These are phyloP conservation scores for Sceliomorpha sp. DNA, from an alignment of 2,888 invertebrate genomes.

Conservation along the genomic window DNA sequence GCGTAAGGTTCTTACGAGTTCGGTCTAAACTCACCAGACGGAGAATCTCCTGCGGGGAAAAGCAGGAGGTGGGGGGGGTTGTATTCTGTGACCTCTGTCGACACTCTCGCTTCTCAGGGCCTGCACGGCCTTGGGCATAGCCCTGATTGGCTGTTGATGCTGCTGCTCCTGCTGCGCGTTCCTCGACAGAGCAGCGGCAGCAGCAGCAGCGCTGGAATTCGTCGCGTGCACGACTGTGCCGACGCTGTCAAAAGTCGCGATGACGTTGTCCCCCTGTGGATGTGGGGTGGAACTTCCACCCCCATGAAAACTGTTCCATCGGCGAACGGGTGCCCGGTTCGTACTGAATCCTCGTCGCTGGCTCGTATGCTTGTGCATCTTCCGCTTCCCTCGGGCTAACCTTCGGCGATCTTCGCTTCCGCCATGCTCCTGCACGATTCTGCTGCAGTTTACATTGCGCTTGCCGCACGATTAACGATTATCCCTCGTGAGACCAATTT, in stretches of 20 bases:
- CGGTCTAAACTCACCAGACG: conserved; percentile 79
- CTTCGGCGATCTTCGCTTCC: too few relatives aligned
- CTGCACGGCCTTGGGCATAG: conserved; percentile 75
- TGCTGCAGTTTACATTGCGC: too few relatives aligned
- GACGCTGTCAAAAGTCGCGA: too few relatives aligned
- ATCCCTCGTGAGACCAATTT: too few relatives aligned
- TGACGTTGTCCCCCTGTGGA: conserved; percentile 53
- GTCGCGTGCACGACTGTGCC: too few relatives aligned
- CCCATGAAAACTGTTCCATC: conserved; percentile 81
- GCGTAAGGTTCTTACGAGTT: too few relatives aligned
- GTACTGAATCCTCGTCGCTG: conserved; percentile 69
- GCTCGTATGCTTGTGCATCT: conserved; percentile 79
- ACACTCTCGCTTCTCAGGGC: conserved; percentile 77
- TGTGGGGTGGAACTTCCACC: conserved; percentile 61
- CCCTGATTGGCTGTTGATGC: conserved; percentile 72
- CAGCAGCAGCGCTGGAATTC: too few relatives aligned
- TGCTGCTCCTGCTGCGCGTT: conserved; percentile 62
- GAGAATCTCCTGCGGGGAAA: conserved; percentile 80
- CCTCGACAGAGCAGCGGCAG: conserved; percentile 48
- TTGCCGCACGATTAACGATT: too few relatives aligned
- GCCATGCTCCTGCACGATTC: too few relatives aligned
- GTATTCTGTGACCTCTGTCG: conserved; percentile 72
- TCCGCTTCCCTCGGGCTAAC: conserved; percentile 46
- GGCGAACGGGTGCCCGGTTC: conserved; percentile 78
- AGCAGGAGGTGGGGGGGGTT: conserved; percentile 76